Evolutionary conservation across 2,797 vertebrate genomes (phyloP).

Genomic region (Sebastes hubbsi): DNA sequence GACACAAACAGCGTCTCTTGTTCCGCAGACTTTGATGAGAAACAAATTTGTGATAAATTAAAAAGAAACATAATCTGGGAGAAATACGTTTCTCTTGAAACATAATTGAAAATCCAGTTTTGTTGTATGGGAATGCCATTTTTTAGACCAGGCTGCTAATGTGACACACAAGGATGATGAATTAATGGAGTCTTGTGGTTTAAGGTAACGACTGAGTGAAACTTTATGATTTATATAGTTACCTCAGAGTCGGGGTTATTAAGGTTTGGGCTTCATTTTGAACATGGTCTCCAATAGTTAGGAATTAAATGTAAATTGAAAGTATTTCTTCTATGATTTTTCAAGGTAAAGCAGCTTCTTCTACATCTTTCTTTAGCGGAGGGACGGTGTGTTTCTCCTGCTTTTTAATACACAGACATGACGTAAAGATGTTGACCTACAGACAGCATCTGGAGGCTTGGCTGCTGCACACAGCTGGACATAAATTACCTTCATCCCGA

Average conservation of each 20-base stretch:
- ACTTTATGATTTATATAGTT: not conserved
- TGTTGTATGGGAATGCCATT: no score
- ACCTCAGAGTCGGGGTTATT: not conserved
- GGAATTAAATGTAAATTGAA: not conserved
- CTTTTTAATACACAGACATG: not conserved
- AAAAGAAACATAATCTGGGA: no score
- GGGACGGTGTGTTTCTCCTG: not conserved
- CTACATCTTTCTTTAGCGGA: not conserved
- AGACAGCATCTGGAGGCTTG: constrained; percentile 5
- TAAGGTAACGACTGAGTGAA: not conserved
- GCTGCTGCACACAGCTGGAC: constrained; percentile 9
- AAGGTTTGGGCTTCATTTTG: not conserved
- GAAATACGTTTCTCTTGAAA: no score
- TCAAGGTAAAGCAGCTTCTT: not conserved
- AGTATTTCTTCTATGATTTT: not conserved
- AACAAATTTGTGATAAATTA: no score
- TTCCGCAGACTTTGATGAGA: no score
- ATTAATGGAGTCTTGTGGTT: not conserved
- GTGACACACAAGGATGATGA: no score
- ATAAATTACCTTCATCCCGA: not conserved
- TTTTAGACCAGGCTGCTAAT: no score
- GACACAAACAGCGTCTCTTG: no score
- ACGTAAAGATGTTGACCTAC: not conserved
- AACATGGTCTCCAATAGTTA: not conserved
- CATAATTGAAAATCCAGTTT: no score